Evolutionary conservation across 2,113 vertebrate genomes (phyloP), one percentile per base, ranked within the genome.

Genomic region (Turdus rufiventris): DNA sequence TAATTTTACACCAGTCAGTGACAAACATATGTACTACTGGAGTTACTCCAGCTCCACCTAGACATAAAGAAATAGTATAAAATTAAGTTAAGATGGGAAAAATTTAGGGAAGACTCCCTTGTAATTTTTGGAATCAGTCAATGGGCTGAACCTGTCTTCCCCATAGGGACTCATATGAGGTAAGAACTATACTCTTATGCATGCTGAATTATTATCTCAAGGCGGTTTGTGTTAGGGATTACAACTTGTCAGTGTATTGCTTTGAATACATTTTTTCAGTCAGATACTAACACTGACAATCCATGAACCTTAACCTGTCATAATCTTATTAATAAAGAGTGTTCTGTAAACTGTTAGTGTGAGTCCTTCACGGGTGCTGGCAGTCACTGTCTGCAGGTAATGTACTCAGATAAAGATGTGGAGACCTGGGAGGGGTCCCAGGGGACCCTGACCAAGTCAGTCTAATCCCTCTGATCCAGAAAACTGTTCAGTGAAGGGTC

Each of bases 101-200:
- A 61, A 75, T 2, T 61, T 54, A 15, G 9, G 8, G 29, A 47
- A 75, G 8, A 26, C 11, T 61, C 14, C 20, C 15, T 9, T 26
- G 11, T 31, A 23, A 40, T 25, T 68, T 54, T 21, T 68, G 31
- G 14, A 17, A 54, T 68, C 25, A 42, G 14, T 26, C 0, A 0
- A 21, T 31, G 9, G 29, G 18, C 14, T 62, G 54, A 68, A 31
- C 17, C 40, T 40, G 16, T 54, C 47, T 62, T 68, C 17, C 11
- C 29, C 26, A 10, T 8, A 57, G 4, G 25, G 25, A 42, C 13
- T 67, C 11, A 25, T 47, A 4, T 8, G 2, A 5, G 9, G 5
- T 42, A 31, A 74, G 29, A 61, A 31, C 20, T 0, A 0, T 34
- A n/a, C 7, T 40, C 24, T n/a, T 29, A 20, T 9, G 29, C 0